Evolutionary conservation across 1,140 invertebrate genomes (phyloP).

Genomic region (Drosophila tsacasi): DNA sequence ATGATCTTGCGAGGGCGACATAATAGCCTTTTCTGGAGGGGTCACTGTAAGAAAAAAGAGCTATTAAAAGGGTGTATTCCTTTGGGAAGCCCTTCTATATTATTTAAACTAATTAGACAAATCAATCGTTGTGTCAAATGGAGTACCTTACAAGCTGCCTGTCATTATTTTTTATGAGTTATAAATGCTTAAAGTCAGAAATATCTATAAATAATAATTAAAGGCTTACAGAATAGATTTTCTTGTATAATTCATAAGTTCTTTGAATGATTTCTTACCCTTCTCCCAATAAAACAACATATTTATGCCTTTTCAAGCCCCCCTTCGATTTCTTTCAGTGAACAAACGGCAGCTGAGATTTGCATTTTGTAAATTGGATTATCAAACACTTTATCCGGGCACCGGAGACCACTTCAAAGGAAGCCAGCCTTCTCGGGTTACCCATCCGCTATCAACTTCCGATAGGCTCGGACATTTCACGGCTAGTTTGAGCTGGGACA

Average conservation of each 20-base stretch:
- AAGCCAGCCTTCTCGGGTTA: slow-evolving; percentile 68
- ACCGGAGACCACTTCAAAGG: slow-evolving; percentile 67
- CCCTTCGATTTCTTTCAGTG: not conserved
- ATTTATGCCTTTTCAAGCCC: no score
- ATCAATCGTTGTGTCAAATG: not conserved
- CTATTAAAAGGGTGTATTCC: not conserved
- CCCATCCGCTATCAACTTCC: slow-evolving; percentile 68
- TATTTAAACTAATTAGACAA: no score
- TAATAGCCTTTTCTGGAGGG: slow-evolving; percentile 5
- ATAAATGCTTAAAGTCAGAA: no score
- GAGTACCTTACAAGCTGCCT: not conserved
- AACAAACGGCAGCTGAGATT: slow-evolving; percentile 67
- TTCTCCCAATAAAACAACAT: no score
- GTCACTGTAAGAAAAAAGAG: not conserved
- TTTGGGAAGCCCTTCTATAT: not conserved
- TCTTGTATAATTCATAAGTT: not conserved
- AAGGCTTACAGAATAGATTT: not conserved
- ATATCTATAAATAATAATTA: not conserved
- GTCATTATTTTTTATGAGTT: not conserved
- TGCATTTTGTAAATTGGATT: slow-evolving; percentile 73
- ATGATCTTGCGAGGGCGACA: slow-evolving; percentile 27
- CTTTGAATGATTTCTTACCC: not conserved
- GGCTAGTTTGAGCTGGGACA: slow-evolving; percentile 65
- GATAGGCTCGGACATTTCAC: slow-evolving; percentile 79
- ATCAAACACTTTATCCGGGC: slow-evolving; percentile 65